Evolutionary conservation across 2,888 invertebrate genomes (phyloP).

Genomic region (Pheosia tremula): DNA sequence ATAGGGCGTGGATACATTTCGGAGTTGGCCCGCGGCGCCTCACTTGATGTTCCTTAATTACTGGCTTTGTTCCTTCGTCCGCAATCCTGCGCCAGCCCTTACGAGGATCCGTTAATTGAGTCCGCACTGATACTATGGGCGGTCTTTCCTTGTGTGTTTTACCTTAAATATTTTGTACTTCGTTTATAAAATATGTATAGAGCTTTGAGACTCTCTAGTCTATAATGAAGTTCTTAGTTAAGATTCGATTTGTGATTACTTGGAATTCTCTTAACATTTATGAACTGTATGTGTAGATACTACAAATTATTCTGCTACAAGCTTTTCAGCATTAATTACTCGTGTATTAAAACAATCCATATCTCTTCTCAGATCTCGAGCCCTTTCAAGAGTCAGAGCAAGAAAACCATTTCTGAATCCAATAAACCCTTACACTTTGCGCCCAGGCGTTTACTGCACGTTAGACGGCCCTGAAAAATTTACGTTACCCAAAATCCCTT

Average conservation of each 20-base stretch:
- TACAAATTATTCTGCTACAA: too few species aligned
- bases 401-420: not conserved
- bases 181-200: too few species aligned
- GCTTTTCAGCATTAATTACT: too few species aligned
- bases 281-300: too few species aligned
- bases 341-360: not conserved
- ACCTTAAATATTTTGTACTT: not conserved
- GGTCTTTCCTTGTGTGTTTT: slow-evolving; percentile 8
- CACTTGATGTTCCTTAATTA: slow-evolving; percentile 41
- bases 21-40: slow-evolving; percentile 14
- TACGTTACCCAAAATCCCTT: slow-evolving; percentile 14
- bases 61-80: slow-evolving; percentile 28
- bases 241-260: too few species aligned
- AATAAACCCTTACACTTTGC: not conserved
- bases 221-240: too few species aligned
- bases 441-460: not conserved
- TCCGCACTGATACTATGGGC: slow-evolving; percentile 12
- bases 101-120: slow-evolving; percentile 31
- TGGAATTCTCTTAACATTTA: too few species aligned
- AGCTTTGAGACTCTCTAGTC: too few species aligned
- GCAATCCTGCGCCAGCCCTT: slow-evolving; percentile 24
- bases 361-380: not conserved
- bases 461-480: not conserved
- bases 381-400: too few species aligned
- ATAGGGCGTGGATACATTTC: slow-evolving; percentile 38